Percentiles rank a stretch among this genome's conserved stretches.
phyloP scores from a whole-genome alignment of 2,888 invertebrate genomes.

The Pandemis heparana region DNA sequence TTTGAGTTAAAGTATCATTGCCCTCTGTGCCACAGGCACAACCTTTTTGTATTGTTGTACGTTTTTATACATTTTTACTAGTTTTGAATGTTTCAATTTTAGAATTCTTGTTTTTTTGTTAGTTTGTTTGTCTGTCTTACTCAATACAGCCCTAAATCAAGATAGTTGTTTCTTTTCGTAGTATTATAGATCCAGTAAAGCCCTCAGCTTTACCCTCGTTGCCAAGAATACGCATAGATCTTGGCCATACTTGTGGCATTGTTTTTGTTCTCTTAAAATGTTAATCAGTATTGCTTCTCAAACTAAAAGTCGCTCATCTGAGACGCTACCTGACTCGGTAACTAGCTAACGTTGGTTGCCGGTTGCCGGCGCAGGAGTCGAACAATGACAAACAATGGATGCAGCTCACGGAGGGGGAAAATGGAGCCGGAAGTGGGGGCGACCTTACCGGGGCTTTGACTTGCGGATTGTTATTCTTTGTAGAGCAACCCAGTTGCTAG shows the following conservation, averaged over 20 bases:
- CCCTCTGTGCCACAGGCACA: too few relatives aligned
- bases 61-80: too few relatives aligned
- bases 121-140: too few relatives aligned
- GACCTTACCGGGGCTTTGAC: slow-evolving; percentile 39
- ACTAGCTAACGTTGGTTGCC: slow-evolving; percentile 29
- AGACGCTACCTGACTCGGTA: slow-evolving; percentile 23
- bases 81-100: too few relatives aligned
- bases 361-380: slow-evolving; percentile 19
- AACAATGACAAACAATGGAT: slow-evolving; percentile 37
- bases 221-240: too few relatives aligned
- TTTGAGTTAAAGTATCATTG: too few relatives aligned
- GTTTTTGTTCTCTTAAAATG: background rate
- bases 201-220: too few relatives aligned
- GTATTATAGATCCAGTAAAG: too few relatives aligned
- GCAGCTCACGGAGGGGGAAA: slow-evolving; percentile 42
- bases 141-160: too few relatives aligned
- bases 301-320: slow-evolving; percentile 22
- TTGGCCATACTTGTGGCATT: background rate
- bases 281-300: background rate
- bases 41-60: too few relatives aligned
- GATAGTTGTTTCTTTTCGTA: too few relatives aligned
- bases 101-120: too few relatives aligned
- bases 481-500: background rate
- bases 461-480: slow-evolving; percentile 26
- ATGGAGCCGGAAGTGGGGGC: slow-evolving; percentile 35